Conservation (phyloP, 2,888 invertebrate genomes). For the Eustalomyia histrio region DNA sequence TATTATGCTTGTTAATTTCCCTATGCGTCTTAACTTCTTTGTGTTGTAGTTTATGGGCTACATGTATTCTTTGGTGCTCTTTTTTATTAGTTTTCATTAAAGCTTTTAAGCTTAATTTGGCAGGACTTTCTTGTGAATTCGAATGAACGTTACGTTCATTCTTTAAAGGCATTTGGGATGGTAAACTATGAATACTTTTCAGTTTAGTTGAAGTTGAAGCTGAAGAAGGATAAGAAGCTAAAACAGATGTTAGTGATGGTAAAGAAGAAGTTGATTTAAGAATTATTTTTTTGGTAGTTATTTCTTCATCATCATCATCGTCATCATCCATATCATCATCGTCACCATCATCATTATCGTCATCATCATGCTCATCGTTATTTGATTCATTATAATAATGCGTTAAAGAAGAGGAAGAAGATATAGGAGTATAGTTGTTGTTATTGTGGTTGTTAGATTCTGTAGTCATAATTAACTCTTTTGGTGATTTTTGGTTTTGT, state of each 20-base stretch:
- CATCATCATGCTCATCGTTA: not conserved
- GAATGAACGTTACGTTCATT: conserved; percentile 60
- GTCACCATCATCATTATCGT: not conserved
- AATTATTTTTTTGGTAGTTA: conserved; percentile 27
- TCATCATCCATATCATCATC: not conserved
- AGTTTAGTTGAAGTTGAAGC: conserved; percentile 32
- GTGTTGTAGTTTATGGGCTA: conserved; percentile 67
- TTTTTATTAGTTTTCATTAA: conserved; percentile 54
- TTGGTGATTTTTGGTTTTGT: conserved; percentile 52
- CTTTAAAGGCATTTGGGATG: conserved; percentile 68
- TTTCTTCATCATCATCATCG: conserved; percentile 7
- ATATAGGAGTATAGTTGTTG: conserved; percentile 38
- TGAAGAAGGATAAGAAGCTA: conserved; percentile 10
- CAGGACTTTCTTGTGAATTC: conserved; percentile 63
- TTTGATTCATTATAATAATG: not conserved
- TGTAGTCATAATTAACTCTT: conserved; percentile 32
- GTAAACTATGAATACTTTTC: conserved; percentile 61
- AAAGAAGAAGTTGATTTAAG: conserved; percentile 19
- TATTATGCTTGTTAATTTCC: conserved; percentile 42
- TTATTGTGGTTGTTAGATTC: conserved; percentile 41
- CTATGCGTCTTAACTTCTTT: conserved; percentile 67
- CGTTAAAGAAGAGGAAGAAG: conserved; percentile 41
- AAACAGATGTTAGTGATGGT: not conserved
- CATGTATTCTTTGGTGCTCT: conserved; percentile 67
- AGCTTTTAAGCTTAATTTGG: conserved; percentile 66